phyloP scores from a whole-genome alignment of 2,797 vertebrate species.

The Sciurus carolinensis region DNA sequence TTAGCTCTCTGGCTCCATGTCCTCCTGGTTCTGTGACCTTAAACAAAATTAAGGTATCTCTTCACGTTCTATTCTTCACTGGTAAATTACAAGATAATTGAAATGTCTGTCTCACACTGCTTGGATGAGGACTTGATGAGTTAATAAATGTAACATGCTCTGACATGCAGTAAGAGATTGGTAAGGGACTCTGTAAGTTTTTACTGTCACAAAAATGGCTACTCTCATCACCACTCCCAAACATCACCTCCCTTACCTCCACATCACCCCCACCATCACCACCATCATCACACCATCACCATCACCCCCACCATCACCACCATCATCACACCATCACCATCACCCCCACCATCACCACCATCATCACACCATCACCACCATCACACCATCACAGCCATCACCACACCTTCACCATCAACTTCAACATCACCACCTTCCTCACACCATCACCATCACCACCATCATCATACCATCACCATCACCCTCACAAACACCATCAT shows the following conservation, averaged over 20 bases:
- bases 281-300: not conserved
- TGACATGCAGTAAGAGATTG: not conserved
- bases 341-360: too few species aligned
- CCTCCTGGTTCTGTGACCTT: not conserved
- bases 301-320: too few species aligned
- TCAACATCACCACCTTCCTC: too few species aligned
- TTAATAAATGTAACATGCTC: not conserved
- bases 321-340: too few species aligned
- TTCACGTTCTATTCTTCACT: not conserved
- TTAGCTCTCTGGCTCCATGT: rapidly evolving
- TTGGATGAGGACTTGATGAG: not conserved
- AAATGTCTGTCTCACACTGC: not conserved
- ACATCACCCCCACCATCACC: not conserved
- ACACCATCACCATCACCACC: not conserved
- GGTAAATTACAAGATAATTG: not conserved
- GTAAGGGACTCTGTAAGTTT: rapidly evolving
- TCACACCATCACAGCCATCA: too few species aligned
- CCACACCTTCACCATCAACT: not conserved
- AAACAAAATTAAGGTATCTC: not conserved
- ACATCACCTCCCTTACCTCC: not conserved
- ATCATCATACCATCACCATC: not conserved
- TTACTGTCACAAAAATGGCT: not conserved
- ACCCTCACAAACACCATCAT: not conserved
- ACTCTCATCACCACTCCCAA: not conserved
- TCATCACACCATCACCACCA: too few species aligned